phyloP scores from a whole-genome alignment of 2,888 invertebrate genomes.

The Encarsia formosa region DNA sequence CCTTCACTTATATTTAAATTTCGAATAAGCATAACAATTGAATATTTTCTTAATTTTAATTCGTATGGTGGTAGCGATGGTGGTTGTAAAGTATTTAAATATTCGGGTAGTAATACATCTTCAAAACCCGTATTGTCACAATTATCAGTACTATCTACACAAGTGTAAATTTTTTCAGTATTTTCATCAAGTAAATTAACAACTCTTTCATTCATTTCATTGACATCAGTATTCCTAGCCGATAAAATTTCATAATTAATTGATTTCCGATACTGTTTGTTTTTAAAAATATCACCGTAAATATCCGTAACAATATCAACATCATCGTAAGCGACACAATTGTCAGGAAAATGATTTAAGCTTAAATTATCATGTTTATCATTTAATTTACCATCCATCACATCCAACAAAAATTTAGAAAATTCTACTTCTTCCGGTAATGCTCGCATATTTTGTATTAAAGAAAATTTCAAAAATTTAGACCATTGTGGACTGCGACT shows the following conservation, averaged over 20 bases:
- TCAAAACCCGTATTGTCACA: slow-evolving; percentile 10
- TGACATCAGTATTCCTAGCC: not conserved
- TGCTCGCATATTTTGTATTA: slow-evolving; percentile 19
- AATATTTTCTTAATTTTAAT: slow-evolving; percentile 20
- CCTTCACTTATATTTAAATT: slow-evolving; percentile 28
- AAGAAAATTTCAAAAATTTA: slow-evolving; percentile 12
- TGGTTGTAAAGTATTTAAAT: slow-evolving; percentile 23
- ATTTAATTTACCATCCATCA: slow-evolving; percentile 23
- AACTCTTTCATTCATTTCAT: slow-evolving; percentile 6
- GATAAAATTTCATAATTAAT: slow-evolving; percentile 22
- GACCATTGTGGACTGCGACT: slow-evolving; percentile 5
- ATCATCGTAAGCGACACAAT: slow-evolving; percentile 17
- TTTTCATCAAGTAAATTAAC: slow-evolving; percentile 1
- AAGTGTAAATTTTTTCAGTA: slow-evolving; percentile 22
- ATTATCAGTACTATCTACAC: slow-evolving; percentile 23
- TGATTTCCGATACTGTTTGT: slow-evolving; percentile 16
- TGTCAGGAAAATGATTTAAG: slow-evolving; percentile 3
- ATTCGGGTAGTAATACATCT: slow-evolving; percentile 24
- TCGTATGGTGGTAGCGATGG: slow-evolving; percentile 24
- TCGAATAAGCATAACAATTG: slow-evolving; percentile 27
- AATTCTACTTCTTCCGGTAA: slow-evolving; percentile 21
- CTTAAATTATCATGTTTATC: slow-evolving; percentile 11
- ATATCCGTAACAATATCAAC: slow-evolving; percentile 24
- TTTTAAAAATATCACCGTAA: slow-evolving; percentile 20
- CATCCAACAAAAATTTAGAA: slow-evolving; percentile 15